phyloP scores from a whole-genome alignment of 2,888 invertebrate genomes.

The Rhingia rostrata region DNA sequence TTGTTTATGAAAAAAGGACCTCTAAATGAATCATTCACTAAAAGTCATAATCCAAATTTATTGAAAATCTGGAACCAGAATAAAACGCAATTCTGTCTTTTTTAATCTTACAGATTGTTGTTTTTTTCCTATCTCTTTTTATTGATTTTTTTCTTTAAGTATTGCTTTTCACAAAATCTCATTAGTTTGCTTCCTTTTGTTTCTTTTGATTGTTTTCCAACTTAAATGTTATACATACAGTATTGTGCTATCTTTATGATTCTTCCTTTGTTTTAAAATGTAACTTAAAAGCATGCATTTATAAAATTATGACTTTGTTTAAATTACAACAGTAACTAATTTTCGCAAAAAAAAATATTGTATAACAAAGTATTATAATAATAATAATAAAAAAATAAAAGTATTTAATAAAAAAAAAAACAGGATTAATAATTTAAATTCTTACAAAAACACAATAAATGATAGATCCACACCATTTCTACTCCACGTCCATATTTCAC shows the following conservation, averaged over 20 bases:
- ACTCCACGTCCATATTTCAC: constrained; percentile 44
- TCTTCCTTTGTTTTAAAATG: constrained; percentile 54
- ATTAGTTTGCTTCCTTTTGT: constrained; percentile 76
- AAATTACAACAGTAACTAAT: constrained; percentile 46
- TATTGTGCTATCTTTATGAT: constrained; percentile 77
- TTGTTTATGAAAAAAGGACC: too few relatives aligned
- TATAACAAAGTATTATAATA: constrained; percentile 32
- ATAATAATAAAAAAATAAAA: constrained; percentile 30
- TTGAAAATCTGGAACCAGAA: not conserved
- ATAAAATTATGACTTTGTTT: constrained; percentile 73
- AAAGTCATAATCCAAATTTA: too few relatives aligned
- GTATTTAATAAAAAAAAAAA: constrained; percentile 42
- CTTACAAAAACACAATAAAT: constrained; percentile 72
- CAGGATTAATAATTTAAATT: constrained; percentile 71
- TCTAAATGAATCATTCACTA: too few relatives aligned
- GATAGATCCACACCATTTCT: constrained; percentile 52
- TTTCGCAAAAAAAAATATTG: constrained; percentile 62
- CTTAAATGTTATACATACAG: constrained; percentile 79
- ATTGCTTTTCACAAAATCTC: constrained; percentile 74
- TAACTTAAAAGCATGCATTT: constrained; percentile 48
- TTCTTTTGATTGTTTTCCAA: constrained; percentile 79
- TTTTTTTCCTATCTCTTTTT: constrained; percentile 56
- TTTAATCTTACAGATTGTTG: constrained; percentile 72
- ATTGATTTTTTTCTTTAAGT: constrained; percentile 71
- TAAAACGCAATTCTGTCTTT: constrained; percentile 1